Conservation (phyloP, 2,888 invertebrate genomes). For the Sisyra terminalis region DNA sequence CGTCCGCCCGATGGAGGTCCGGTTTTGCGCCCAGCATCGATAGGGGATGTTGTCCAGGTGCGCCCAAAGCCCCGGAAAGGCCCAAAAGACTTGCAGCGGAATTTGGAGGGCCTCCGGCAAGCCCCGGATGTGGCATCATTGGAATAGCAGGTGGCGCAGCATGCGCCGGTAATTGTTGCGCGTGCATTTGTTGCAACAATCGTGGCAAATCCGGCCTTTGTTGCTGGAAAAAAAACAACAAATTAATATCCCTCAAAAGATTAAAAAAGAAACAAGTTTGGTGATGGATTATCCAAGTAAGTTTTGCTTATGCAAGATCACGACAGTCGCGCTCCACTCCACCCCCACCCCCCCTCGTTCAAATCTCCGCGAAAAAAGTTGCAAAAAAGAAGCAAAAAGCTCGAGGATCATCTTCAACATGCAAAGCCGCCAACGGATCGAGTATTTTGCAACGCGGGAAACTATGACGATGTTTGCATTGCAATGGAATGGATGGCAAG, state of each 20-base stretch:
- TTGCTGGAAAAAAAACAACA: conserved; percentile 43
- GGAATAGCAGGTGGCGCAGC: conserved; percentile 58
- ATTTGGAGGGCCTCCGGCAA: conserved; percentile 34
- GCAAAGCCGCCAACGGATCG: no score
- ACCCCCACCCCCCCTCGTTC: no score
- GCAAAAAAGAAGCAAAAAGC: no score
- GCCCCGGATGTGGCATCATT: conserved; percentile 50
- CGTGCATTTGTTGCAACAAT: conserved; percentile 84
- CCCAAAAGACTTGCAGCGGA: conserved; percentile 41
- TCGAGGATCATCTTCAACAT: no score
- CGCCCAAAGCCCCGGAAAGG: conserved; percentile 41
- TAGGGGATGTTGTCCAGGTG: conserved; percentile 54
- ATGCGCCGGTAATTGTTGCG: conserved; percentile 59
- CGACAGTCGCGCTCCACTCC: no score
- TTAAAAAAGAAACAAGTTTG: not conserved
- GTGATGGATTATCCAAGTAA: conserved; percentile 5
- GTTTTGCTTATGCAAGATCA: conserved; percentile 7
- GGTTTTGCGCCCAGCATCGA: conserved; percentile 64
- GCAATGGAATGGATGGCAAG: no score
- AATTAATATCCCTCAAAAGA: conserved; percentile 1
- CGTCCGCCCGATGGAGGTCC: conserved; percentile 58
- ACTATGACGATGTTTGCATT: no score
- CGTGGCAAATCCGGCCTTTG: conserved; percentile 71
- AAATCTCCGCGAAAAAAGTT: no score
- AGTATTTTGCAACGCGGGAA: no score